phyloP scores from a whole-genome alignment of 2,797 vertebrate species.

The Coluber constrictor region DNA sequence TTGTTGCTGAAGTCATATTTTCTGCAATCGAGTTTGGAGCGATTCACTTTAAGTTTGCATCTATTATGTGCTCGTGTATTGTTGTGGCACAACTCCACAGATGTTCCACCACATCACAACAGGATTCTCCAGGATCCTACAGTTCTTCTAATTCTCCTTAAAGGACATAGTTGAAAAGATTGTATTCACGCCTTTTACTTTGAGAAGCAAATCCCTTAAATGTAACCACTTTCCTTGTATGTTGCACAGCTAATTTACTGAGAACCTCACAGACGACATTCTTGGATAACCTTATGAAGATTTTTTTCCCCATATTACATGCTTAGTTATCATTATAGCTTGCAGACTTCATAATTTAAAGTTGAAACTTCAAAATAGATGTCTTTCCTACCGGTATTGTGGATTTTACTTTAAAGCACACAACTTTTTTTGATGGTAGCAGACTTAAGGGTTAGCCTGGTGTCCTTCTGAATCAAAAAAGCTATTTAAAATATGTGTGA shows the following conservation, averaged over 20 bases:
- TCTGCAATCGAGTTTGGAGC: too few species aligned
- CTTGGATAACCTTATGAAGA: neutral
- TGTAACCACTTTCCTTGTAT: neutral
- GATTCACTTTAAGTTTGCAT: too few species aligned
- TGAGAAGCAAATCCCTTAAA: neutral
- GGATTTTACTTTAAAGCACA: conserved; percentile 38
- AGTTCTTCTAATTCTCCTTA: neutral
- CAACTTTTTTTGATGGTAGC: conserved; percentile 47
- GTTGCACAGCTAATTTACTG: neutral
- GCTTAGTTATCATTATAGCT: neutral
- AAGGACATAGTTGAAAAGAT: neutral
- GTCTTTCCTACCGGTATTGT: neutral
- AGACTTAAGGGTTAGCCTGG: conserved; percentile 59
- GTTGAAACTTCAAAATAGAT: neutral
- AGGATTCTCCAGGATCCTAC: neutral
- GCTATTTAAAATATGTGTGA: conserved; percentile 65
- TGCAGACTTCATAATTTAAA: neutral
- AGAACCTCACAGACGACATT: neutral
- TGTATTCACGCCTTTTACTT: neutral
- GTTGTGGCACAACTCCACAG: neutral
- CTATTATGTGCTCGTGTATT: too few species aligned
- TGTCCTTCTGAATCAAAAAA: conserved; percentile 65
- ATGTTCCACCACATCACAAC: neutral
- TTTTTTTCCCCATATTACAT: neutral
- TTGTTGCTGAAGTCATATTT: too few species aligned